phyloP scores from a whole-genome alignment of 2,797 vertebrate genomes.

The Bradypodion pumilum region DNA sequence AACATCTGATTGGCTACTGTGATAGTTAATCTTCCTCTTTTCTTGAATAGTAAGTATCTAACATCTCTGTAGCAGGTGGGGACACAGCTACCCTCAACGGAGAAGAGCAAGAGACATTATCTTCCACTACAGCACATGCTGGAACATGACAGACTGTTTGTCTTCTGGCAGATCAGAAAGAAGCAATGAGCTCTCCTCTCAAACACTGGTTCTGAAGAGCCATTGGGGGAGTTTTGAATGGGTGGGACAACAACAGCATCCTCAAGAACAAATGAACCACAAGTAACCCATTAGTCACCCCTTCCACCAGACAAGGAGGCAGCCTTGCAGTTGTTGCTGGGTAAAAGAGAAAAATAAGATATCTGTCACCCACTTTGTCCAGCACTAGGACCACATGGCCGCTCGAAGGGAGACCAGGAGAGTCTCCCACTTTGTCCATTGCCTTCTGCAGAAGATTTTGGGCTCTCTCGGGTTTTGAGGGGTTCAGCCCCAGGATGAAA shows the following conservation, averaged over 20 bases:
- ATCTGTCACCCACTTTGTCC: constrained; percentile 81
- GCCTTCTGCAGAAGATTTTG: constrained; percentile 75
- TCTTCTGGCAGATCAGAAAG: too few species aligned
- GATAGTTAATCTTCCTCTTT: constrained; percentile 34
- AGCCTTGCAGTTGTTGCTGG: neutral
- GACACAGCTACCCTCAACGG: too few species aligned
- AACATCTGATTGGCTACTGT: constrained; percentile 45
- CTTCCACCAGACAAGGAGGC: neutral
- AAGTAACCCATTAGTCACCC: neutral
- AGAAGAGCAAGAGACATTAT: neutral
- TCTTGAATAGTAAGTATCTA: constrained; percentile 55
- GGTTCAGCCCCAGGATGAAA: constrained; percentile 78
- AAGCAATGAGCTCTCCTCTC: too few species aligned
- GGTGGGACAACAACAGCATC: neutral
- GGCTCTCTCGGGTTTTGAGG: constrained; percentile 66
- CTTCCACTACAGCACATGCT: neutral
- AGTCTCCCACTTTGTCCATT: constrained; percentile 58
- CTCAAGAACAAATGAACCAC: neutral
- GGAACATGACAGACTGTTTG: neutral
- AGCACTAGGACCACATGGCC: constrained; percentile 86
- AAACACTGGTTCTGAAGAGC: neutral
- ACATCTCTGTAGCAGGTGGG: neutral
- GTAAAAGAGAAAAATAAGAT: neutral
- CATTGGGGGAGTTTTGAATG: neutral
- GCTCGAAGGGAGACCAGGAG: constrained; percentile 27